phyloP scores from a whole-genome alignment of 2,113 vertebrate genomes.

The Heptranchias perlo region DNA sequence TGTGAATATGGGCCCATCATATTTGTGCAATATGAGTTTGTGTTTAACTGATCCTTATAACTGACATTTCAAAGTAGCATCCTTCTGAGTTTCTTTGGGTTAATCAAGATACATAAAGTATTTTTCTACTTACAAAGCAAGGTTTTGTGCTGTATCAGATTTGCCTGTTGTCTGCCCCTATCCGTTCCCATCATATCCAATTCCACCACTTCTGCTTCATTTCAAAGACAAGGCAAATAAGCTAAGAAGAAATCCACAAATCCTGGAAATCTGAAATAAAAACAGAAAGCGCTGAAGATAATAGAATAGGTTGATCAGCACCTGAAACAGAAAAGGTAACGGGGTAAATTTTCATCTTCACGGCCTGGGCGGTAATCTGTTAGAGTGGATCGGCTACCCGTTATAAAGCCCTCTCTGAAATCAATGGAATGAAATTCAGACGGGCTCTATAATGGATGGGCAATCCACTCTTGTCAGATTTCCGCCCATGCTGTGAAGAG shows the following conservation, averaged over 20 bases:
- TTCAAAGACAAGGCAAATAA: neutral
- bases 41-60: neutral
- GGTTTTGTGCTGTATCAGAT: neutral
- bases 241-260: neutral
- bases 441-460: neutral
- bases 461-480: neutral
- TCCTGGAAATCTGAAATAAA: neutral
- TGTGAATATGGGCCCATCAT: neutral
- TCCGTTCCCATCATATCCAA: neutral
- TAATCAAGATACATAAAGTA: neutral
- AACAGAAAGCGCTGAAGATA: neutral
- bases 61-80: neutral
- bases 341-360: neutral
- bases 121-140: neutral
- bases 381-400: neutral
- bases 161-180: neutral
- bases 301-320: neutral
- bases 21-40: conserved; percentile 14
- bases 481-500: neutral
- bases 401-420: neutral
- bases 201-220: neutral
- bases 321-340: neutral
- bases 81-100: neutral
- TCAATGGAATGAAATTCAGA: neutral
- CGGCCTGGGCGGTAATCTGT: neutral